A percentile compares a stretch with the other conserved stretches of the same genome.
These are phyloP conservation scores for Tromatobia lineatoria DNA, from an alignment of 2,888 invertebrate species.

Conservation along the genomic window DNA sequence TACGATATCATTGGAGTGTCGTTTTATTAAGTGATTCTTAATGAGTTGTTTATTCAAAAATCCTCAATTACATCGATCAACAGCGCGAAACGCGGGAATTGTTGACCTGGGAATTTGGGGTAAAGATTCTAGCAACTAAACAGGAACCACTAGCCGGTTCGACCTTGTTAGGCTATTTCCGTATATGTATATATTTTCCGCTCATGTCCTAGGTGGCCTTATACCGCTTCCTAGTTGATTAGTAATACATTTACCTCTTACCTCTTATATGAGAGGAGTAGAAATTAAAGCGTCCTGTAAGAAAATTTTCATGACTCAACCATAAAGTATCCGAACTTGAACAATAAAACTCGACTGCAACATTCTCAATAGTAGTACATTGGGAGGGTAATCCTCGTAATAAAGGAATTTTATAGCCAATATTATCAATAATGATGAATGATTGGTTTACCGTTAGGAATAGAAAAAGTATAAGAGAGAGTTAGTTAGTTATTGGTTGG, in stretches of 20 bases:
- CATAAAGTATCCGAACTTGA: slow-evolving; percentile 8
- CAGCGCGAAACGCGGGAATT: not conserved
- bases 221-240: no score
- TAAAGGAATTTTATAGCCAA: not conserved
- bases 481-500: no score
- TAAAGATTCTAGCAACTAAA: no score
- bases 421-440: not conserved
- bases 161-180: no score
- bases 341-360: slow-evolving; percentile 2
- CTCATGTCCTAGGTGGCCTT: no score
- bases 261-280: not conserved
- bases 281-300: not conserved
- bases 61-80: slow-evolving; percentile 19
- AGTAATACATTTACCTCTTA: not conserved
- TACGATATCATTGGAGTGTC: not conserved
- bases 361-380: slow-evolving; percentile 29
- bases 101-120: not conserved
- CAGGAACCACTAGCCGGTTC: no score
- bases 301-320: not conserved
- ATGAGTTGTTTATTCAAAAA: slow-evolving; percentile 46
- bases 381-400: not conserved
- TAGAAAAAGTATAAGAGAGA: no score
- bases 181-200: no score
- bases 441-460: not conserved
- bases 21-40: slow-evolving; percentile 5